Evolutionary conservation across 2,888 invertebrate species (phyloP).

Genomic region (Norana najaformis): DNA sequence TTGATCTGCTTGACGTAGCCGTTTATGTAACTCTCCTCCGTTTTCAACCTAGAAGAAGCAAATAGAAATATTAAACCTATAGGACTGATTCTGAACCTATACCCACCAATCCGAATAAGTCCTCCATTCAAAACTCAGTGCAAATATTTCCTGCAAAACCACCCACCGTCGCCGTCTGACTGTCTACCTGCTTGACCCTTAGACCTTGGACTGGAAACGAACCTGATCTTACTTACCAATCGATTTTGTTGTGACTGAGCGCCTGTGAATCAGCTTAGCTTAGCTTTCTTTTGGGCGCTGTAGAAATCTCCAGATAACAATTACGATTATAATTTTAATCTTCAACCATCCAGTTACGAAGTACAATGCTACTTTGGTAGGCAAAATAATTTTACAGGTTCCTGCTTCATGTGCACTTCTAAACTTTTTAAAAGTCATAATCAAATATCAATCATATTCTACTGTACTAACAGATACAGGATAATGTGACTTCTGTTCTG

Average conservation of each 20-base stretch:
- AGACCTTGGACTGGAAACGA: background rate
- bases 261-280: background rate
- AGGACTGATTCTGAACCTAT: background rate
- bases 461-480: too few species aligned
- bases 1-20: background rate
- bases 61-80: background rate
- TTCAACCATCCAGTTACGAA: background rate
- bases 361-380: too few species aligned
- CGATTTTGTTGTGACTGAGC: background rate
- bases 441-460: too few species aligned
- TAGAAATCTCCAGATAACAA: too few species aligned
- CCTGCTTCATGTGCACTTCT: background rate
- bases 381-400: background rate
- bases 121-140: too few species aligned
- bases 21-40: background rate
- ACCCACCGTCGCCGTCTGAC: background rate
- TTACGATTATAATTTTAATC: background rate
- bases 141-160: too few species aligned
- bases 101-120: fast-evolving
- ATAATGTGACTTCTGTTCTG: too few species aligned
- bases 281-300: background rate
- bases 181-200: background rate
- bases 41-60: background rate
- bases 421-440: too few species aligned
- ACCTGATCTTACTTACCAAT: background rate